Evolutionary conservation across 2,888 invertebrate genomes (phyloP).

Genomic region (Synergus laeviventris): DNA sequence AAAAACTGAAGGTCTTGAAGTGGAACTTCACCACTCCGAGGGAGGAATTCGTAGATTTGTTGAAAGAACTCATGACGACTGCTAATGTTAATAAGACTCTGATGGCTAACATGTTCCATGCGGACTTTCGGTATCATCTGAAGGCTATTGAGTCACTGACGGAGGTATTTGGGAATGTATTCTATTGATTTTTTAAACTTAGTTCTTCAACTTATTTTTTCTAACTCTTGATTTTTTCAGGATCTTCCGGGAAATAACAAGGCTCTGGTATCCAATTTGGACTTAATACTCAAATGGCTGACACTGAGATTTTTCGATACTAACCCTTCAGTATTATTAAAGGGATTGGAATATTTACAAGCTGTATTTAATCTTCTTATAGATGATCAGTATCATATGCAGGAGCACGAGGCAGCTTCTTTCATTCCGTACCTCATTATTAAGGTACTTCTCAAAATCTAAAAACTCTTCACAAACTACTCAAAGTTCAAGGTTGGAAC

Average conservation of each 20-base stretch:
- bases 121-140: slow-evolving; percentile 94
- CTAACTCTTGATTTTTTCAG: slow-evolving; percentile 63
- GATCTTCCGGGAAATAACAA: slow-evolving; percentile 87
- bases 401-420: slow-evolving; percentile 93
- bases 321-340: slow-evolving; percentile 96
- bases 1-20: slow-evolving; percentile 92
- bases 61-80: slow-evolving; percentile 92
- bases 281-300: slow-evolving; percentile 97
- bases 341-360: slow-evolving; percentile 94
- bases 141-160: slow-evolving; percentile 95
- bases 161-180: slow-evolving; percentile 77
- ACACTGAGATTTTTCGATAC: slow-evolving; percentile 98
- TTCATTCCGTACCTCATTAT: slow-evolving; percentile 96
- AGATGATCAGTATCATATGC: slow-evolving; percentile 88
- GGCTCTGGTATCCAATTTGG: slow-evolving; percentile 92
- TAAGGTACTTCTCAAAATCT: slow-evolving; percentile 82
- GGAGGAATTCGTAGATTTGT: slow-evolving; percentile 94
- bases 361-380: slow-evolving; percentile 89
- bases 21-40: slow-evolving; percentile 97
- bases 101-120: slow-evolving; percentile 94
- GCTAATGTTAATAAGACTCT: slow-evolving; percentile 93
- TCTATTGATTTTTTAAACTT: slow-evolving; percentile 74
- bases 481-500: slow-evolving; percentile 4
- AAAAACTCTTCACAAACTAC: slow-evolving; percentile 32
- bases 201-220: not conserved